Evolutionary conservation across 2,113 vertebrate species (phyloP).

Genomic region (Coturnix japonica): DNA sequence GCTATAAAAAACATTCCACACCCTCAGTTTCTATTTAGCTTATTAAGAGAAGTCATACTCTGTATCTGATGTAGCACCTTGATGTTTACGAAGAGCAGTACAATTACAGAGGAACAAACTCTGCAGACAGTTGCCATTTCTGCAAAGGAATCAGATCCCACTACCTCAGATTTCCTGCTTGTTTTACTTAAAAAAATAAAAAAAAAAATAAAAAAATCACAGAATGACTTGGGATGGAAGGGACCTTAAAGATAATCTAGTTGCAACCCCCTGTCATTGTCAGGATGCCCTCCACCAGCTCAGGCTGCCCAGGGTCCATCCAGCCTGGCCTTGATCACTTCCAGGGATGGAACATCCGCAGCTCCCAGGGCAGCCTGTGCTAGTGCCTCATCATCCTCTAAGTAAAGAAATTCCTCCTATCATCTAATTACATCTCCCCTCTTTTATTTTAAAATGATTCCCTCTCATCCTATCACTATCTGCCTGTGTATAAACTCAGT

Average conservation of each 20-base stretch:
- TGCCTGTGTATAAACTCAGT: not conserved
- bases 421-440: not conserved
- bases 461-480: not conserved
- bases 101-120: not conserved
- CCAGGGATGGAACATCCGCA: not conserved
- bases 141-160: not conserved
- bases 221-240: not conserved
- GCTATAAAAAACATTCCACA: not conserved
- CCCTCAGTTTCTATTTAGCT: not conserved
- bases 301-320: not conserved
- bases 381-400: not conserved
- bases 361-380: not conserved
- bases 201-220: too few species aligned
- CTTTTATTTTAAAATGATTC: not conserved
- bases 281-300: not conserved
- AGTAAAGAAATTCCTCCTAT: not conserved
- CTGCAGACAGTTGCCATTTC: not conserved
- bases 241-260: not conserved
- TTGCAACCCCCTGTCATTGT: not conserved
- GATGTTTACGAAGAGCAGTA: not conserved
- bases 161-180: not conserved
- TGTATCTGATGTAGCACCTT: not conserved
- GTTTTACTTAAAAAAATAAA: not conserved
- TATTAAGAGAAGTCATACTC: not conserved
- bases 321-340: not conserved